Base-by-base conservation (phyloP, 2,113 vertebrate genomes). In the Spilogale gracilis region DNA sequence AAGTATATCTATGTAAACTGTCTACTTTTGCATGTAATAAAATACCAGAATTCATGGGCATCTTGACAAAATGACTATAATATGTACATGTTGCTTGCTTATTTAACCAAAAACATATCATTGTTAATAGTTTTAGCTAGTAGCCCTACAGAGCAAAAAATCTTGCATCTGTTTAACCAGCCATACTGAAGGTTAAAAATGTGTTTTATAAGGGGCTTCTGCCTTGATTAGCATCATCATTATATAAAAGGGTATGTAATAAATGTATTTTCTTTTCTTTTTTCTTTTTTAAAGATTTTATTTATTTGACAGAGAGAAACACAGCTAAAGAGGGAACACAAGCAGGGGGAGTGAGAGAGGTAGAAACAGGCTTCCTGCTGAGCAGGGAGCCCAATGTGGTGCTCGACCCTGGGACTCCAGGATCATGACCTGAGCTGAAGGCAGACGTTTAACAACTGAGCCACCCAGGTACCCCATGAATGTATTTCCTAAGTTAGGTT, bases 161-260 rank as follows among this genome's bases (percentile, higher is more conserved):
- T 61, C 45, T 65, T 91, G 5, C 7, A 91, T 94, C 32, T 67
- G 16, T 67, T 92, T 84, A 94, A 92, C 65, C 7, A 60, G 4
- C 21, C n/a, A 32, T 80, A 27, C 9, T 80, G 74, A 94, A 95
- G 80, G 32, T 48, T 74, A 74, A 94, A 94, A 73, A 71, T 69
- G 25, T 91, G 45, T 87, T 82, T 95, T 81, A 82, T 76, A 91
- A 90, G n/a, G 48, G 45, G 20, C 2, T 73, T 81, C n/a, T 50
- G 32, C 48, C 54, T 91, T 91, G 65, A 94, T 94, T 89, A 56
- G 63, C 56, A 85, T 81, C 23, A 65, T 91, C 38, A 90, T 38
- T 25, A 89, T 27, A 92, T 60, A 94, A 92, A 87, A 92, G 10
- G 6, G 52, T 92, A 95, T 61, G 30, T 90, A 50, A 94, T 69